phyloP scores from a whole-genome alignment of 2,797 vertebrate species.

The Rhinoraja longicauda region DNA sequence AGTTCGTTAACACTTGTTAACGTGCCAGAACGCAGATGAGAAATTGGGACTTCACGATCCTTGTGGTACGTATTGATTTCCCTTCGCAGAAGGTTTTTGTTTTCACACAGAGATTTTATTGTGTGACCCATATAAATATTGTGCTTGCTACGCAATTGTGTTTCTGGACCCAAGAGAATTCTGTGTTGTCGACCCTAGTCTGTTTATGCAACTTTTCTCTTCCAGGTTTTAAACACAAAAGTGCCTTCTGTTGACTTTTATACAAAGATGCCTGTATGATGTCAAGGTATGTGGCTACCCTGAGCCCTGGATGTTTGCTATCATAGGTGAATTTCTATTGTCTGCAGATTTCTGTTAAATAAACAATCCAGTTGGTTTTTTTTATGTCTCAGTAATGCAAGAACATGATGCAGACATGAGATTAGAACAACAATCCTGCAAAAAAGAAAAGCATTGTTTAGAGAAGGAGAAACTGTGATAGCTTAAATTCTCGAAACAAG shows the following conservation, averaged over 20 bases:
- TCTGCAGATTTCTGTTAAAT: background rate
- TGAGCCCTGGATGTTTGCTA: background rate
- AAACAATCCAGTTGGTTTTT: background rate
- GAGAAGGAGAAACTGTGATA: too few relatives aligned
- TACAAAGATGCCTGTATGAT: slow-evolving; percentile 3
- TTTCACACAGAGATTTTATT: too few relatives aligned
- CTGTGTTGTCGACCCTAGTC: background rate
- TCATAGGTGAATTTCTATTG: background rate
- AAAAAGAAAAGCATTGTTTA: background rate
- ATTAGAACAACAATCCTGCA: background rate
- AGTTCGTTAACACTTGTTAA: too few relatives aligned
- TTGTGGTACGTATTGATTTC: too few relatives aligned
- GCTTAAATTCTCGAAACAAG: too few relatives aligned
- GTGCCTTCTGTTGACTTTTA: background rate
- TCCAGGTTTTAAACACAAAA: background rate
- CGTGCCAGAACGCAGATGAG: too few relatives aligned
- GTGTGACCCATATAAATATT: too few relatives aligned
- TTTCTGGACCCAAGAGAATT: background rate
- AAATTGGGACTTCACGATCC: too few relatives aligned
- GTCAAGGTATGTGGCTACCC: background rate
- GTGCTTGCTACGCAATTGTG: too few relatives aligned
- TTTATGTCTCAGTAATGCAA: background rate
- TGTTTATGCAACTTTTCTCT: background rate
- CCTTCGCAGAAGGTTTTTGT: too few relatives aligned
- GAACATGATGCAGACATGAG: background rate